Percentiles rank a stretch among this genome's conserved stretches.
Conservation (phyloP, 2,113 vertebrate genomes). For the Daboia siamensis region DNA sequence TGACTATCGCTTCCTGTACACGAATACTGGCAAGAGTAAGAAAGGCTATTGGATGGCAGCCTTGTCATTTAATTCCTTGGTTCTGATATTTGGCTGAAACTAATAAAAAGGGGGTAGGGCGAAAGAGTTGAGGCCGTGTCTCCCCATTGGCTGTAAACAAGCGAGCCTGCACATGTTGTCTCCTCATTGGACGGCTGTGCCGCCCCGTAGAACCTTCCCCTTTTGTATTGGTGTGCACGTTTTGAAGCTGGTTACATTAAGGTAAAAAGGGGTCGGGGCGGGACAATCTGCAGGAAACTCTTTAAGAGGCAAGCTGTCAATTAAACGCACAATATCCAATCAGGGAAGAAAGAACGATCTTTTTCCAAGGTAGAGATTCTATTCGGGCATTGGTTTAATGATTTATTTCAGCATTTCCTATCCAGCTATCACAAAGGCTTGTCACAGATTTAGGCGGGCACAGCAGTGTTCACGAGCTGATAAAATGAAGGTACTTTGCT, state of each 20-base stretch:
- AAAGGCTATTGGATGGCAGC: not conserved
- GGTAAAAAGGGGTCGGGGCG: not conserved
- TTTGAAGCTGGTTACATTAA: not conserved
- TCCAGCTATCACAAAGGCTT: not conserved
- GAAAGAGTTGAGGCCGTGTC: not conserved
- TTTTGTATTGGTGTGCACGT: not conserved
- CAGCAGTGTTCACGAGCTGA: not conserved
- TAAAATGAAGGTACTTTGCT: not conserved
- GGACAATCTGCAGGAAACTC: not conserved
- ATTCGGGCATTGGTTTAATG: not conserved
- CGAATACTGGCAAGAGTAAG: not conserved
- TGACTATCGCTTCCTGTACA: not conserved
- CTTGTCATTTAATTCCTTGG: not conserved
- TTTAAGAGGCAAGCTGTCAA: not conserved
- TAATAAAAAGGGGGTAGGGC: not conserved
- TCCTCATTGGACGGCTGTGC: not conserved
- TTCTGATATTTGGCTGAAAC: not conserved
- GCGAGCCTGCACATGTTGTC: constrained; percentile 5
- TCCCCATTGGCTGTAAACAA: not conserved
- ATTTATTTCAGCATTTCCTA: not conserved
- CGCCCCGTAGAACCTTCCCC: not conserved
- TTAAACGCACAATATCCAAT: not conserved
- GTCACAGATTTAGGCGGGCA: not conserved
- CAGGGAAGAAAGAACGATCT: not conserved
- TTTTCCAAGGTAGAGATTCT: not conserved